A percentile compares a stretch with the other conserved stretches of the same genome.
Conservation (phyloP, 2,888 invertebrate genomes). For the Xestia sexstrigata region DNA sequence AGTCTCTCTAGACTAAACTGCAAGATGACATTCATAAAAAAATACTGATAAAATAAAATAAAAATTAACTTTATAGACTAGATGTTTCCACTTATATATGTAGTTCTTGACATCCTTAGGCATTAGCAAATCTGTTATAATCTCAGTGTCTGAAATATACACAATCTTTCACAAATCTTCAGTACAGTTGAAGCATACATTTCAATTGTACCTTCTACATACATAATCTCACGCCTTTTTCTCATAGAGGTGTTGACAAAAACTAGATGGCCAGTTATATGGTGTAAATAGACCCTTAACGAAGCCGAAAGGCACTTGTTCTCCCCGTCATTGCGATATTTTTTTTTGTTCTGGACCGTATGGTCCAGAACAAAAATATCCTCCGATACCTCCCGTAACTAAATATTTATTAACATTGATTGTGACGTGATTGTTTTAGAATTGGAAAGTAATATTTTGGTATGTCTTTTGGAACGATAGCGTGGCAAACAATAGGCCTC, state of each 20-base stretch:
- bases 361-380: too few relatives aligned
- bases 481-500: background rate
- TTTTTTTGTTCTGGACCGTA: too few relatives aligned
- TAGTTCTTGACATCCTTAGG: background rate
- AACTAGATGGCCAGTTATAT: too few relatives aligned
- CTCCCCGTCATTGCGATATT: too few relatives aligned
- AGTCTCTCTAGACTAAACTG: too few relatives aligned
- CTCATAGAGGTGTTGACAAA: background rate
- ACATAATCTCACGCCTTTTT: background rate
- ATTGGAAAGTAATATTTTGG: constrained; percentile 24
- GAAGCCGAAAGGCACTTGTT: too few relatives aligned
- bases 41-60: too few relatives aligned
- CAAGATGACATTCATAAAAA: too few relatives aligned
- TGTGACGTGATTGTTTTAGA: background rate
- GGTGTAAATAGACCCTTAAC: too few relatives aligned
- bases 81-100: background rate
- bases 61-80: background rate
- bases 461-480: background rate
- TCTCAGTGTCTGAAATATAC: background rate
- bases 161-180: background rate
- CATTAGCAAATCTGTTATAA: background rate
- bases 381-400: too few relatives aligned
- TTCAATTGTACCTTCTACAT: background rate
- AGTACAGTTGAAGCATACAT: background rate
- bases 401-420: constrained; percentile 29